These are phyloP conservation scores for Myotis daubentonii DNA, from an alignment of 2,797 vertebrate genomes.

Conservation along the genomic window DNA sequence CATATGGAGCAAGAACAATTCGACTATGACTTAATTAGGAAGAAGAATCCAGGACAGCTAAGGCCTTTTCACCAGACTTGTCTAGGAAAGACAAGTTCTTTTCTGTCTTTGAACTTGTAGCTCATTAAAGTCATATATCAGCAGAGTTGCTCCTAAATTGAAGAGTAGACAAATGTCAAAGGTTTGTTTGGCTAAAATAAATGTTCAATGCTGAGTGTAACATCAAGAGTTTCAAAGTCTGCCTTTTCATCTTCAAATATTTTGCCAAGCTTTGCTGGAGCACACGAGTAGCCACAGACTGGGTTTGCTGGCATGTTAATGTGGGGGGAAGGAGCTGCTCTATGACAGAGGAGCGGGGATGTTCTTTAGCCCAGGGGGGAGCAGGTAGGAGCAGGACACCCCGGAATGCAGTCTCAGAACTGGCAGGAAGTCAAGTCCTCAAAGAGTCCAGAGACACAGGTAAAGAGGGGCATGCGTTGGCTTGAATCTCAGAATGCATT, in stretches of 20 bases:
- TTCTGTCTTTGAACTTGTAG: constrained; percentile 51
- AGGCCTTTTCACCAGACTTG: background rate
- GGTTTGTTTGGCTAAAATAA: constrained; percentile 10
- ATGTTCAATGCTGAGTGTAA: background rate
- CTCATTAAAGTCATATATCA: constrained; percentile 46
- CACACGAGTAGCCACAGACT: constrained; percentile 54
- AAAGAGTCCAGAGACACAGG: background rate
- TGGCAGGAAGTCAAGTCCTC: background rate
- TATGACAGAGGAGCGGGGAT: constrained; percentile 52
- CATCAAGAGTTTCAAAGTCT: constrained; percentile 40
- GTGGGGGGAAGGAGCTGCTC: background rate
- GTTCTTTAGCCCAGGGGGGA: constrained; percentile 69
- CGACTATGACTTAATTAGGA: constrained; percentile 22
- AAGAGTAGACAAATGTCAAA: constrained; percentile 51
- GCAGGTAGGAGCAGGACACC: constrained; percentile 54
- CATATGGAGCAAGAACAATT: background rate
- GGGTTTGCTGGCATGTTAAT: constrained; percentile 65
- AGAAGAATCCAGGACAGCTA: background rate
- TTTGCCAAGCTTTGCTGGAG: constrained; percentile 63
- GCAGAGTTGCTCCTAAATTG: constrained; percentile 50
- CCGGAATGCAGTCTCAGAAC: constrained; percentile 42
- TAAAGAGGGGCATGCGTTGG: accelerated
- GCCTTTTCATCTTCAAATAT: constrained; percentile 55
- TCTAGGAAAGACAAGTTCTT: constrained; percentile 37
- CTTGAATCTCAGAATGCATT: background rate